Percentiles rank a stretch among this genome's conserved stretches.
Evolutionary conservation across 2,888 invertebrate genomes (phyloP).

Genomic region (Chironomus tentans): DNA sequence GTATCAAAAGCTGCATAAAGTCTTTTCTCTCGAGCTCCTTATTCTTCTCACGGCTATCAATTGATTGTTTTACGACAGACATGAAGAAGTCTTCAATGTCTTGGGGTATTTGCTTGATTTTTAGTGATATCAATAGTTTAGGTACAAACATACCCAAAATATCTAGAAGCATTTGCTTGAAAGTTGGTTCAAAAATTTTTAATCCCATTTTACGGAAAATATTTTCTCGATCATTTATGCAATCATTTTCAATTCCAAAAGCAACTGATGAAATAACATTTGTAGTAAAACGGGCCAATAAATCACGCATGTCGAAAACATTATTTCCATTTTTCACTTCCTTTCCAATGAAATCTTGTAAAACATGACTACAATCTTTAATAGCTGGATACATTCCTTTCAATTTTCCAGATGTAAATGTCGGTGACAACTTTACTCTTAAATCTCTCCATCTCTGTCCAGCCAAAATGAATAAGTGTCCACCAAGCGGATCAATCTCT

Average conservation of each 20-base stretch:
- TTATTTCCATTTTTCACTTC: conserved; percentile 36
- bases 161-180: conserved; percentile 30
- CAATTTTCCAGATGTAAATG: conserved; percentile 53
- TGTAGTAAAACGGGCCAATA: conserved; percentile 35
- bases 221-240: conserved; percentile 32
- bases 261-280: conserved; percentile 37
- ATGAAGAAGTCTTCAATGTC: conserved; percentile 35
- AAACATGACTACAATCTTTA: conserved; percentile 44
- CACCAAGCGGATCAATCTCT: conserved; percentile 47
- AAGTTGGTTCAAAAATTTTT: conserved; percentile 31
- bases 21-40: conserved; percentile 33
- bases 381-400: conserved; percentile 51
- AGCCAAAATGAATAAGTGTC: conserved; percentile 48
- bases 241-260: conserved; percentile 35
- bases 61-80: conserved; percentile 33
- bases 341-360: conserved; percentile 40
- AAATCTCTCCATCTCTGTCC: conserved; percentile 51
- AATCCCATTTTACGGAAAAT: conserved; percentile 32
- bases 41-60: conserved; percentile 34
- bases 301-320: conserved; percentile 39
- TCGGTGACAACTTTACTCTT: conserved; percentile 50
- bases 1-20: conserved; percentile 36
- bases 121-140: conserved; percentile 28
- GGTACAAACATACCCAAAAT: conserved; percentile 30
- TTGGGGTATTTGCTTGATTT: conserved; percentile 30